Evolutionary conservation across 2,113 vertebrate genomes (phyloP).

Genomic region (Nettapus auritus): DNA sequence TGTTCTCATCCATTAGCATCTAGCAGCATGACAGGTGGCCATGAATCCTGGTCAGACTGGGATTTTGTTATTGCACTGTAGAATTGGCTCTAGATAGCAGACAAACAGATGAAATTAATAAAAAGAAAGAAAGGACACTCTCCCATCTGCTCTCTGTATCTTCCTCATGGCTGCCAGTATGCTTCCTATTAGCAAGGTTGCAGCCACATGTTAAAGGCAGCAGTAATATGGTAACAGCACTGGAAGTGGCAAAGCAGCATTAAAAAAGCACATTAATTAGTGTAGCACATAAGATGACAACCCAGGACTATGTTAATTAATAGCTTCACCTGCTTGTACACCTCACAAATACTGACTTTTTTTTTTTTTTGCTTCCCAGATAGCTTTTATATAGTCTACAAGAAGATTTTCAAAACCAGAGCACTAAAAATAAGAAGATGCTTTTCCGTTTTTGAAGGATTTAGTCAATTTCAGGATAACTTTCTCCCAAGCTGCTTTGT

Average conservation of each 20-base stretch:
- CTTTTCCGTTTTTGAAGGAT: background rate
- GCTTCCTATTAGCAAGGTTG: background rate
- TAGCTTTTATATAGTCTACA: background rate
- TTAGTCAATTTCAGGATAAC: background rate
- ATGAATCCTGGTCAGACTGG: fast-evolving
- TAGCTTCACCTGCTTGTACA: background rate
- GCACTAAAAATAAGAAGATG: background rate
- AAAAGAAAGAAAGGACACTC: background rate
- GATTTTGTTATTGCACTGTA: background rate
- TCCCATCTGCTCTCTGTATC: background rate
- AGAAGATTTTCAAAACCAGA: background rate
- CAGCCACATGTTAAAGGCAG: fast-evolving
- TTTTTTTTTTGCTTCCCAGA: background rate
- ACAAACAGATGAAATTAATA: background rate
- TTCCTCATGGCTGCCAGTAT: background rate
- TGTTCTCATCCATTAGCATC: background rate
- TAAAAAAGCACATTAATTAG: background rate
- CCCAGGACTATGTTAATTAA: background rate
- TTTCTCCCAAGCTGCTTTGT: background rate
- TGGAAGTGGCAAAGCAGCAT: background rate
- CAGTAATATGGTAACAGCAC: fast-evolving
- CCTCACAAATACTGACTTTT: background rate
- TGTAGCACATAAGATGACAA: background rate
- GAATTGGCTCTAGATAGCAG: background rate
- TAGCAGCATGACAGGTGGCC: background rate